Evolutionary conservation across 2,797 vertebrate genomes (phyloP).

Genomic region (Podarcis siculus): DNA sequence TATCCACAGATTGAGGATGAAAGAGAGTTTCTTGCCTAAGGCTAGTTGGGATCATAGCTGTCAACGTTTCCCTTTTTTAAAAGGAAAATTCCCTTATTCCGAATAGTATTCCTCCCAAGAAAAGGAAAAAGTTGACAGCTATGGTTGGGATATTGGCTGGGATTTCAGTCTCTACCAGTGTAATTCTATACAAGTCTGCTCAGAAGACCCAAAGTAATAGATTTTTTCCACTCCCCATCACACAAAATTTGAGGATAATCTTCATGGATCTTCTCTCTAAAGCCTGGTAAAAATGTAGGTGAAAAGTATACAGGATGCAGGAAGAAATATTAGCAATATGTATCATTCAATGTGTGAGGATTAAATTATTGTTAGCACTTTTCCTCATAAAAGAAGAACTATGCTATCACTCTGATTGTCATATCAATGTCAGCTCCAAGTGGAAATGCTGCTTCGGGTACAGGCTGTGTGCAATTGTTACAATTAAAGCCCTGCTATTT

Average conservation of each 20-base stretch:
- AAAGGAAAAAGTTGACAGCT: too few relatives aligned
- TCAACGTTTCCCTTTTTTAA: too few relatives aligned
- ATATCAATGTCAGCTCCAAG: slow-evolving; percentile 22
- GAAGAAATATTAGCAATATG: background rate
- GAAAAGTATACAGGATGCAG: background rate
- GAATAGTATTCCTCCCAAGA: too few relatives aligned
- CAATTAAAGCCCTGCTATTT: slow-evolving; percentile 30
- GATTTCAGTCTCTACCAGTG: background rate
- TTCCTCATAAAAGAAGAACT: background rate
- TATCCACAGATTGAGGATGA: background rate
- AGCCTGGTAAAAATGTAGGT: background rate
- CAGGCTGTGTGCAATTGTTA: background rate
- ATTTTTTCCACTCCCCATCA: background rate
- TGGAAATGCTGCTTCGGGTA: background rate
- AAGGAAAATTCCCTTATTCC: too few relatives aligned
- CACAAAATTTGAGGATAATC: too few relatives aligned
- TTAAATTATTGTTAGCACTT: slow-evolving; percentile 33
- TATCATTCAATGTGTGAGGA: background rate
- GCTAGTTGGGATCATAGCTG: background rate
- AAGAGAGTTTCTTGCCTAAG: background rate
- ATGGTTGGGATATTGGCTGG: background rate
- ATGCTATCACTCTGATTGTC: slow-evolving; percentile 6
- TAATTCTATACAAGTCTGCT: background rate
- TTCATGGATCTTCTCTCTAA: background rate
- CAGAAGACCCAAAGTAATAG: background rate